phyloP scores from a whole-genome alignment of 1,140 invertebrate genomes.

The Teleopsis dalmanni region DNA sequence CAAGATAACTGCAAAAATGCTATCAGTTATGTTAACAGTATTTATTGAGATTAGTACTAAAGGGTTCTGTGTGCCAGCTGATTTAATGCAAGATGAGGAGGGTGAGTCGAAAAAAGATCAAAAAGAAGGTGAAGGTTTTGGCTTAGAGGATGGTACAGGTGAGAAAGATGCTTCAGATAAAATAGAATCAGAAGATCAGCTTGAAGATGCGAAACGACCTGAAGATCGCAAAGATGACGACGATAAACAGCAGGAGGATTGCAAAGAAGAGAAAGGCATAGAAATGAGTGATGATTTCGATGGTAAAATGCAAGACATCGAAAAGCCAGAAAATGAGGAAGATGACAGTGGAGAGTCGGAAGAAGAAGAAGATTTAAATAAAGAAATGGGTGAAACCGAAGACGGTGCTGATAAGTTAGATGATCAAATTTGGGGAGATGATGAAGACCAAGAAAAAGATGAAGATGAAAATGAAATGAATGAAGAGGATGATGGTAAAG shows the following conservation, averaged over 20 bases:
- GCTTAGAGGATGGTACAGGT: constrained; percentile 88
- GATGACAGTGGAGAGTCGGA: constrained; percentile 58
- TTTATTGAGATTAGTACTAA: constrained; percentile 80
- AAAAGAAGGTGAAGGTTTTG: constrained; percentile 61
- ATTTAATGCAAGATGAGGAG: constrained; percentile 62
- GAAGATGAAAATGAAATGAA: constrained; percentile 52
- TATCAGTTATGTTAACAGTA: constrained; percentile 72
- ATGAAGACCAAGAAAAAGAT: constrained; percentile 62
- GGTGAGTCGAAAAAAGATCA: constrained; percentile 51
- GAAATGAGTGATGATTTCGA: constrained; percentile 48
- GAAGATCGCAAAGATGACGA: constrained; percentile 55
- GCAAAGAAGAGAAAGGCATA: constrained; percentile 79
- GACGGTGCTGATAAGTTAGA: constrained; percentile 71
- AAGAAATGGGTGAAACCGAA: constrained; percentile 92
- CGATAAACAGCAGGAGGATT: constrained; percentile 63
- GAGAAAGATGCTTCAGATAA: constrained; percentile 91
- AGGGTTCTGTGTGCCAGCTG: constrained; percentile 90
- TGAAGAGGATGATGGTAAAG: constrained; percentile 61
- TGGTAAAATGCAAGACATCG: constrained; percentile 70
- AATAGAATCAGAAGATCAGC: constrained; percentile 67
- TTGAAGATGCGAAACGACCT: constrained; percentile 77
- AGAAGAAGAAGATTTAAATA: constrained; percentile 73
- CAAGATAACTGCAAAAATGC: constrained; percentile 71
- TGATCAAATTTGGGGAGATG: constrained; percentile 83
- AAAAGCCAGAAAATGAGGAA: constrained; percentile 55